A percentile compares a stretch with the other conserved stretches of the same genome.
Evolutionary conservation across 2,797 vertebrate genomes (phyloP).

Genomic region (Crocidura indochinensis): DNA sequence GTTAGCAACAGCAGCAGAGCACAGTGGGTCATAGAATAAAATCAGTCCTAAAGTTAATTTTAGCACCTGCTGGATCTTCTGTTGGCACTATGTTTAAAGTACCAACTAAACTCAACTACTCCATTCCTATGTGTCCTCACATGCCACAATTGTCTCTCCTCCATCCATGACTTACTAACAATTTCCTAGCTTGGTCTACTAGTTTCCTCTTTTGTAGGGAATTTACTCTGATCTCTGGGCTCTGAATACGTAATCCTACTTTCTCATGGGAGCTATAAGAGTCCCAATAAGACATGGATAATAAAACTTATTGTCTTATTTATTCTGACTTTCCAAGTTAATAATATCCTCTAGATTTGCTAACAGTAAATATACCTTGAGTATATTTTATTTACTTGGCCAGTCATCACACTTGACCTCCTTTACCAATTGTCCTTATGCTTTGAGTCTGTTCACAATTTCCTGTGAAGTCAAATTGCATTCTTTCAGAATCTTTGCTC

Average conservation of each 20-base stretch:
- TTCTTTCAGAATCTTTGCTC: not conserved
- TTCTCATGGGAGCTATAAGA: not conserved
- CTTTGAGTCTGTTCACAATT: not conserved
- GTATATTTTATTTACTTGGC: not conserved
- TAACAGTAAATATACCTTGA: not conserved
- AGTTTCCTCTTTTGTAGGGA: not conserved
- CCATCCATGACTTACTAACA: not conserved
- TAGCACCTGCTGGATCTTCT: not conserved
- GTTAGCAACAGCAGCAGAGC: not conserved
- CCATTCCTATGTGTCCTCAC: not conserved
- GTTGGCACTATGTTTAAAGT: not conserved
- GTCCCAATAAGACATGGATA: not conserved
- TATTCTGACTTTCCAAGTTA: not conserved
- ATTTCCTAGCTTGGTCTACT: not conserved
- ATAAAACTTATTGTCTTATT: not conserved
- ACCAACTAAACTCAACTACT: not conserved
- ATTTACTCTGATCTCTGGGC: not conserved
- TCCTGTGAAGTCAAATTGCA: not conserved
- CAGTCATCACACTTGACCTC: not conserved
- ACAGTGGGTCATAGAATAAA: not conserved
- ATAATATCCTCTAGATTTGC: not conserved
- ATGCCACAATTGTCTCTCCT: not conserved
- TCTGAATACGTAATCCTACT: not conserved
- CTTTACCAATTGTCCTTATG: not conserved
- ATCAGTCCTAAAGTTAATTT: not conserved